Conservation (phyloP, 2,113 vertebrate species). For the Megalops atlanticus region DNA sequence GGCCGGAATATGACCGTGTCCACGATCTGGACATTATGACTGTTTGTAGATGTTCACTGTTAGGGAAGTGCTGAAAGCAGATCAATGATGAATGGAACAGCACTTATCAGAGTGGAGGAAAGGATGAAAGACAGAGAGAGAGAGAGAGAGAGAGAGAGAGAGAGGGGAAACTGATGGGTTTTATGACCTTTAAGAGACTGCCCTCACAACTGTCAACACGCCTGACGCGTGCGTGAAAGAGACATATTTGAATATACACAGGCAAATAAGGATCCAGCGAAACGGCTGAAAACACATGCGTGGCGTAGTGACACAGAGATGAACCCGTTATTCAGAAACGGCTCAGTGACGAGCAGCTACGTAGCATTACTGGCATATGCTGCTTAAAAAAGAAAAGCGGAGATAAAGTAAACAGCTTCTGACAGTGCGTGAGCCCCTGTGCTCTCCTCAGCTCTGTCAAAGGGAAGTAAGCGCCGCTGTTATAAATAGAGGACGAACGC, state of each 20-base stretch:
- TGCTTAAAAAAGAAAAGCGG: background rate
- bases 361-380: background rate
- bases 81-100: no score
- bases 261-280: background rate
- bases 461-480: conserved; percentile 13
- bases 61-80: no score
- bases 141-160: background rate
- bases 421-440: conserved; percentile 44
- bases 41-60: background rate
- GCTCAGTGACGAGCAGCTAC: background rate
- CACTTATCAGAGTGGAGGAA: no score
- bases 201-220: background rate
- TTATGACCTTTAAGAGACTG: no score
- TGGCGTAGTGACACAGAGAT: background rate
- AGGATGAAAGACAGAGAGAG: no score
- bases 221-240: background rate
- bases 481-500: conserved; percentile 37
- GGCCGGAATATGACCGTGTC: background rate
- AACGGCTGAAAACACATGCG: background rate
- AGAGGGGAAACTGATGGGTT: no score
- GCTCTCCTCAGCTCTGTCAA: background rate
- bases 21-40: background rate
- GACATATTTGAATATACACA: no score
- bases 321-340: background rate
- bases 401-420: conserved; percentile 36